Conservation (phyloP, 2,113 vertebrate species). For the Chauna torquata region DNA sequence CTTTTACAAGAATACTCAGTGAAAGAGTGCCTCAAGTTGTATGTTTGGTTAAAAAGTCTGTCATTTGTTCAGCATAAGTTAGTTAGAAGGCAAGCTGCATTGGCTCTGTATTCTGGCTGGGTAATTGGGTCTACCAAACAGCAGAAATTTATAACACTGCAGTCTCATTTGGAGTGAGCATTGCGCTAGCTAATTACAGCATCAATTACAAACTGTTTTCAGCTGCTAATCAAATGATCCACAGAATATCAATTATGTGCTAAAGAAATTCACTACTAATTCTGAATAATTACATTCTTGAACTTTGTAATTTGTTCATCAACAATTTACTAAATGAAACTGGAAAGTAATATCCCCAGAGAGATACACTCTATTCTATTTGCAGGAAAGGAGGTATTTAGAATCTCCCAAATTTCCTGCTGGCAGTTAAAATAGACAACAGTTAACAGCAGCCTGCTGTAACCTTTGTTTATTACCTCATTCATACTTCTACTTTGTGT, state of each 20-base stretch:
- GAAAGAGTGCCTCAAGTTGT: neutral
- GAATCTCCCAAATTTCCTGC: neutral
- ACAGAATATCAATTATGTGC: constrained; percentile 21
- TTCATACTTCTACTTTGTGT: neutral
- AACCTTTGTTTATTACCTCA: neutral
- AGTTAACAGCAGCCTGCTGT: neutral
- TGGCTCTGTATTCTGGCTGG: neutral
- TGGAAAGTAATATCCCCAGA: neutral
- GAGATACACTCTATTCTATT: neutral
- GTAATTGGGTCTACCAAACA: neutral
- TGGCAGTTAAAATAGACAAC: neutral
- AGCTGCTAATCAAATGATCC: constrained; percentile 41
- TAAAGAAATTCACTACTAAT: constrained; percentile 22
- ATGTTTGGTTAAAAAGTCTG: neutral
- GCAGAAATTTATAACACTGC: constrained; percentile 3
- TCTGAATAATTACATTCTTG: constrained; percentile 13
- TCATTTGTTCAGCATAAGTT: neutral
- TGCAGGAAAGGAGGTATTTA: neutral
- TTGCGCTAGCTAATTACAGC: constrained; percentile 26
- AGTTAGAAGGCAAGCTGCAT: neutral
- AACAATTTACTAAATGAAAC: neutral
- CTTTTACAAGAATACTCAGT: neutral
- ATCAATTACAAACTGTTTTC: constrained; percentile 23
- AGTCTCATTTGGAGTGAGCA: neutral
- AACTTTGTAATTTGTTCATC: constrained; percentile 2